These are phyloP conservation scores for Oxyscelio sp. DNA, from an alignment of 2,888 invertebrate species.

Conservation along the genomic window DNA sequence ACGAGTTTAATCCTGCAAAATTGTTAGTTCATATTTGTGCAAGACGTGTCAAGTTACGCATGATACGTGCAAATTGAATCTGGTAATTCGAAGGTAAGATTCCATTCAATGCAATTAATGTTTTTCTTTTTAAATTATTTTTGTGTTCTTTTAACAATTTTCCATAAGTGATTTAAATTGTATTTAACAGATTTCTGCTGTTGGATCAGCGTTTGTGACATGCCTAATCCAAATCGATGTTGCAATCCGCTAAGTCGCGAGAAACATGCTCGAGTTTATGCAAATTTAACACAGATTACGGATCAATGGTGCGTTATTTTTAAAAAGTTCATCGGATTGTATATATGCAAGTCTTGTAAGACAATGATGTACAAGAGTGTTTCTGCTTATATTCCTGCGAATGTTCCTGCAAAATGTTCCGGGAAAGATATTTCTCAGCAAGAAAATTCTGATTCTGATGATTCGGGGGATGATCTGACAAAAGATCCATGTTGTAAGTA, in stretches of 20 bases:
- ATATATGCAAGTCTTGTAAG: constrained; percentile 26
- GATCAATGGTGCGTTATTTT: constrained; percentile 12
- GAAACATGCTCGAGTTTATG: constrained; percentile 12
- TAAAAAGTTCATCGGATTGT: constrained; percentile 4
- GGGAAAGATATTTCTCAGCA: neutral
- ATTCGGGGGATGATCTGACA: constrained; percentile 4
- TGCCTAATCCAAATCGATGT: constrained; percentile 19
- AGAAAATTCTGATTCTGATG: neutral
- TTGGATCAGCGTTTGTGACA: constrained; percentile 2
- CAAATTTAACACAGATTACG: neutral
- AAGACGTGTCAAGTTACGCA: no score
- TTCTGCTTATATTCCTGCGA: no score
- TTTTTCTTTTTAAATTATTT: no score
- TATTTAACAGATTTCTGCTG: neutral
- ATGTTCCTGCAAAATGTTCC: neutral
- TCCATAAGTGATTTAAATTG: no score
- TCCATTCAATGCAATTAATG: no score
- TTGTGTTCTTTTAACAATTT: no score
- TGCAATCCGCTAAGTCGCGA: constrained; percentile 17
- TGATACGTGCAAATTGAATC: no score
- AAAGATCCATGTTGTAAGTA: constrained; percentile 16
- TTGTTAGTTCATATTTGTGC: no score
- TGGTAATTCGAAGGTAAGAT: no score
- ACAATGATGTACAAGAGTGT: constrained; percentile 16
- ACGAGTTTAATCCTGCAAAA: no score